Evolutionary conservation across 2,888 invertebrate species (phyloP).

Genomic region (Leptopilina drosophilae): DNA sequence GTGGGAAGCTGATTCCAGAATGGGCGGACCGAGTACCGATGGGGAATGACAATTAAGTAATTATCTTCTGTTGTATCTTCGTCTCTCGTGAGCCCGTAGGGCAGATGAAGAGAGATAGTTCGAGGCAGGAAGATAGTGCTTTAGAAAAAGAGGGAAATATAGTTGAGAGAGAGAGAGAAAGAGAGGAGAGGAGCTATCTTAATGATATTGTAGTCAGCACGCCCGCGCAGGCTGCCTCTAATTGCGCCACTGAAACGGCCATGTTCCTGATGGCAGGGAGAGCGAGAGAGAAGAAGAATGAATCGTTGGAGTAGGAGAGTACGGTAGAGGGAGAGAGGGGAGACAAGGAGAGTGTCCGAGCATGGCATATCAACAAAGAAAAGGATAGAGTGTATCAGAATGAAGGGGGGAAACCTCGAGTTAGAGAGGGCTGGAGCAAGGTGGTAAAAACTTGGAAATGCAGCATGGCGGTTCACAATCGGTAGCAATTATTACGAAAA

Average conservation of each 20-base stretch:
- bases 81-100: conserved; percentile 46
- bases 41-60: conserved; percentile 62
- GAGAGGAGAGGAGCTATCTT: conserved; percentile 63
- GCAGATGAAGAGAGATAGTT: conserved; percentile 47
- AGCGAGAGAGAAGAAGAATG: conserved; percentile 64
- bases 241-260: conserved; percentile 74
- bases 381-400: conserved; percentile 41
- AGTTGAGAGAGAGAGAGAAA: neutral
- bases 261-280: conserved; percentile 66
- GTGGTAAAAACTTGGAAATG: conserved; percentile 73
- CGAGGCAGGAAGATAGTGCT: conserved; percentile 43
- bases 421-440: conserved; percentile 49
- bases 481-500: conserved; percentile 72
- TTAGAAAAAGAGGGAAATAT: conserved; percentile 42
- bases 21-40: conserved; percentile 53
- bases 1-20: conserved; percentile 43
- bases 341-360: conserved; percentile 48
- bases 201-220: conserved; percentile 74
- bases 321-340: conserved; percentile 12
- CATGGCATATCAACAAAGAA: conserved; percentile 49
- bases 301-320: conserved; percentile 44
- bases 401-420: conserved; percentile 51
- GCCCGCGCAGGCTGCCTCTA: conserved; percentile 73
- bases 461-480: conserved; percentile 73
- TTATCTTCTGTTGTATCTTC: conserved; percentile 59